A percentile compares a stretch with the other conserved stretches of the same genome.
These are phyloP conservation scores for Orius insidiosus DNA, from an alignment of 1,140 invertebrate genomes.

Conservation along the genomic window DNA sequence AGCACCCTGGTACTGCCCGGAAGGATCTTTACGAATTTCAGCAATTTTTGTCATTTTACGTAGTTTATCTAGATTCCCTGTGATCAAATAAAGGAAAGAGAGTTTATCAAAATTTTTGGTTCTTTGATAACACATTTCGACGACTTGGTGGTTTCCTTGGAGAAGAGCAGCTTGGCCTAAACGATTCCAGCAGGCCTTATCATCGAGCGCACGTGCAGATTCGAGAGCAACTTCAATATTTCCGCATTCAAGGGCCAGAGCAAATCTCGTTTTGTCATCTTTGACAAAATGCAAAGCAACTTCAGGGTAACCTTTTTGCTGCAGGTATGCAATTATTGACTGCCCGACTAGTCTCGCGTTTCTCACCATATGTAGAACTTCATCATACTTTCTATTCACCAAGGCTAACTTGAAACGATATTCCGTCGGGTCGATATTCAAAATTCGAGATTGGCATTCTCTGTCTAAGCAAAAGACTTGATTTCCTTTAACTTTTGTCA, in stretches of 20 bases:
- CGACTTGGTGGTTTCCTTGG: conserved; percentile 52
- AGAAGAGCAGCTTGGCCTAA: conserved; percentile 86
- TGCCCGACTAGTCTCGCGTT: conserved; percentile 96
- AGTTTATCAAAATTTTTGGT: conserved; percentile 99
- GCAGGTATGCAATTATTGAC: conserved; percentile 96
- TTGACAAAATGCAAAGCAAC: conserved; percentile 99
- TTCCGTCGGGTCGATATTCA: conserved; percentile 93
- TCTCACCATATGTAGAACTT: conserved; percentile 94
- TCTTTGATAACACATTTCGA: conserved; percentile 98
- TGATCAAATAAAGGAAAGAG: conserved; percentile 94
- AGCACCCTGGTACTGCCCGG: conserved; percentile 91
- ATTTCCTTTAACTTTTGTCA: conserved; percentile 83
- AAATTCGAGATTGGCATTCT: conserved; percentile 73
- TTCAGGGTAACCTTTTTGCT: conserved; percentile 98
- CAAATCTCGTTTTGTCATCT: conserved; percentile 94
- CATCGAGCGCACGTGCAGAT: conserved; percentile 85
- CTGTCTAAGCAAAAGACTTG: conserved; percentile 91
- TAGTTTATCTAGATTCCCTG: conserved; percentile 94
- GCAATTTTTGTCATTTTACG: conserved; percentile 99
- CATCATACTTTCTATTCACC: conserved; percentile 93
- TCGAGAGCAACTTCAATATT: conserved; percentile 95
- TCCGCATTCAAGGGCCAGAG: conserved; percentile 91
- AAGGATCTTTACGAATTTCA: conserved; percentile 86
- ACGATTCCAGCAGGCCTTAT: conserved; percentile 89
- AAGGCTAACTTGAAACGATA: conserved; percentile 96